Evolutionary conservation across 1,140 invertebrate genomes (phyloP).

Genomic region (Leptopilina clavipes): DNA sequence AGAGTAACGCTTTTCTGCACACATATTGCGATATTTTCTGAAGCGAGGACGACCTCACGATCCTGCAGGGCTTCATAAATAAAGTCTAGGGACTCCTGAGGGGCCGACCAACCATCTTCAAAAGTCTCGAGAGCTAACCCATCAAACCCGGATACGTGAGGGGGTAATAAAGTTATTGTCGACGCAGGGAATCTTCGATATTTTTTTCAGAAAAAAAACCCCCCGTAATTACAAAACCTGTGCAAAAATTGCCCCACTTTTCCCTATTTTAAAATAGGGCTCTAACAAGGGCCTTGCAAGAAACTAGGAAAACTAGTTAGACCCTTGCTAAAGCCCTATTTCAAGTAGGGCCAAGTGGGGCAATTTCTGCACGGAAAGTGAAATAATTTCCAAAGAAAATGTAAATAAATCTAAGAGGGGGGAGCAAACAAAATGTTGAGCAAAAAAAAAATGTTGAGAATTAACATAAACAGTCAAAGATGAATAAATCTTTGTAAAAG

Average conservation of each 20-base stretch:
- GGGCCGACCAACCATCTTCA: constrained; percentile 22
- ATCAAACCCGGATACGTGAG: not conserved
- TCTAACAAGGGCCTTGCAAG: too few species aligned
- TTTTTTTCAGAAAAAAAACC: not conserved
- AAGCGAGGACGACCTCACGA: constrained; percentile 27
- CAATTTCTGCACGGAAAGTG: too few species aligned
- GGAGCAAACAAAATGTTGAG: too few species aligned
- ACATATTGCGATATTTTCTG: constrained; percentile 6
- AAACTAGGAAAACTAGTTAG: too few species aligned
- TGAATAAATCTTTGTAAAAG: constrained; percentile 38
- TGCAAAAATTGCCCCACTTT: too few species aligned
- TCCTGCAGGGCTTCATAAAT: constrained; percentile 17
- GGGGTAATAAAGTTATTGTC: constrained; percentile 28
- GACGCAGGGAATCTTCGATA: not conserved
- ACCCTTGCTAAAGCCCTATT: too few species aligned
- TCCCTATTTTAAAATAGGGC: too few species aligned
- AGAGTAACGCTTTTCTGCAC: constrained; percentile 26
- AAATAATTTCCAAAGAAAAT: not conserved
- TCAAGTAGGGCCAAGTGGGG: too few species aligned
- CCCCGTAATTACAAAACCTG: not conserved
- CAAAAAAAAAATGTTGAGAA: not conserved
- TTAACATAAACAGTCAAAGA: constrained; percentile 34
- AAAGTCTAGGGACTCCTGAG: constrained; percentile 27
- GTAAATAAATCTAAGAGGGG: not conserved
- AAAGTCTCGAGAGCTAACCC: constrained; percentile 15